A percentile compares a stretch with the other conserved stretches of the same genome.
These are phyloP conservation scores for Morone chrysops DNA, from an alignment of 2,113 vertebrate genomes.

Conservation along the genomic window DNA sequence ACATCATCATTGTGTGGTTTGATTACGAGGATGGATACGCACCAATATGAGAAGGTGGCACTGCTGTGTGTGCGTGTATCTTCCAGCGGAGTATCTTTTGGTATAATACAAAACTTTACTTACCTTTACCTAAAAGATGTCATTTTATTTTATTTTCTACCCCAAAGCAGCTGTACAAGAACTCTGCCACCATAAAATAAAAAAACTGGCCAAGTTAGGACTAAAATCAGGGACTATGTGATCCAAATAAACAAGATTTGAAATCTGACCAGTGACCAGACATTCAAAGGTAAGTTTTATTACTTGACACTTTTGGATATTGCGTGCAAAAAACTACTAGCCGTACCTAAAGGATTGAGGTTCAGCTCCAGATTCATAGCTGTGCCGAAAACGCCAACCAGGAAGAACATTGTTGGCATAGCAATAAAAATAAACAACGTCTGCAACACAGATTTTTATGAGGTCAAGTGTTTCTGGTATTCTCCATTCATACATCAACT, in stretches of 20 bases:
- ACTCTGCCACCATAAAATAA: not conserved
- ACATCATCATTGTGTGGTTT: conserved; percentile 22
- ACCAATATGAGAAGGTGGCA: conserved; percentile 1
- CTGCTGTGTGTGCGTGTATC: not conserved
- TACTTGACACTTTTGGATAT: not conserved
- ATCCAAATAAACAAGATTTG: not conserved
- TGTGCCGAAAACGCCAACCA: not conserved
- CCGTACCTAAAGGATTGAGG: not conserved
- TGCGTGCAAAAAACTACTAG: not conserved
- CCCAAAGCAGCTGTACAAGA: not conserved
- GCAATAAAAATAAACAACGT: not conserved
- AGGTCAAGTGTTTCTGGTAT: not conserved
- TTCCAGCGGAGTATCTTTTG: not conserved
- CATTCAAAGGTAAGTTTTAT: not conserved
- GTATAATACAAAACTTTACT: too few relatives aligned
- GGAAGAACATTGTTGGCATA: not conserved
- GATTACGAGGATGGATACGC: conserved; percentile 9
- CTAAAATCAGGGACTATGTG: not conserved
- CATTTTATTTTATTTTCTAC: not conserved
- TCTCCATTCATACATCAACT: not conserved
- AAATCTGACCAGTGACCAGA: not conserved
- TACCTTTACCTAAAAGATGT: not conserved
- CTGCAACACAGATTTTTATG: not conserved
- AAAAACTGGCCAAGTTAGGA: not conserved
- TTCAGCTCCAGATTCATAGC: too few relatives aligned